Percentiles rank a stretch among this genome's conserved stretches.
phyloP scores from a whole-genome alignment of 2,113 vertebrate species.

The Rhizomys pruinosus region DNA sequence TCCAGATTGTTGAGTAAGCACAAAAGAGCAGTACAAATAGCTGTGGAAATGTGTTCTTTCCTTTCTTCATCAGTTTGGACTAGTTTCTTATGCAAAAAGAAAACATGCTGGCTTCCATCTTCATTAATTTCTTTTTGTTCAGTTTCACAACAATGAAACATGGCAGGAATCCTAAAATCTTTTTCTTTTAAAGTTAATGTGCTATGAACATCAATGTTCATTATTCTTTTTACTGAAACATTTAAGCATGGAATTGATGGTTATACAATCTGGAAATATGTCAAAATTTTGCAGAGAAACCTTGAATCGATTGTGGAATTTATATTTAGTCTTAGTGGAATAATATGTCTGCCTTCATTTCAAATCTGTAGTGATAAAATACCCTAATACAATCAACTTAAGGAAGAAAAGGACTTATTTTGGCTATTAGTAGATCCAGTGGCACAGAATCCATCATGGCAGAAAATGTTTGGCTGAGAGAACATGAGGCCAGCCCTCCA shows the following conservation, averaged over 20 bases:
- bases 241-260: background rate
- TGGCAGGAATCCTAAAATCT: constrained; percentile 17
- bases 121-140: constrained; percentile 41
- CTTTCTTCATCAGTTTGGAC: constrained; percentile 17
- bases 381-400: background rate
- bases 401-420: background rate
- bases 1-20: constrained; percentile 44
- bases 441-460: background rate
- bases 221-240: constrained; percentile 45
- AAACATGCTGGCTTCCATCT: constrained; percentile 41
- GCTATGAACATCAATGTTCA: constrained; percentile 27
- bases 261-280: constrained; percentile 11
- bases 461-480: background rate
- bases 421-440: background rate
- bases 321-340: background rate
- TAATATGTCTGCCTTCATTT: background rate
- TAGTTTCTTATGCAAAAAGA: constrained; percentile 43
- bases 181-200: constrained; percentile 43
- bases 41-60: constrained; percentile 22
- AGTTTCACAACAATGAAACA: constrained; percentile 29
- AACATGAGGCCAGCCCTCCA: background rate
- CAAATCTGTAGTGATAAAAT: background rate
- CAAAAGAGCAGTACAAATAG: constrained; percentile 40
- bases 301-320: background rate
- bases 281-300: constrained; percentile 36